Evolutionary conservation across 2,888 invertebrate genomes (phyloP).

Genomic region (Lymantria dispar): DNA sequence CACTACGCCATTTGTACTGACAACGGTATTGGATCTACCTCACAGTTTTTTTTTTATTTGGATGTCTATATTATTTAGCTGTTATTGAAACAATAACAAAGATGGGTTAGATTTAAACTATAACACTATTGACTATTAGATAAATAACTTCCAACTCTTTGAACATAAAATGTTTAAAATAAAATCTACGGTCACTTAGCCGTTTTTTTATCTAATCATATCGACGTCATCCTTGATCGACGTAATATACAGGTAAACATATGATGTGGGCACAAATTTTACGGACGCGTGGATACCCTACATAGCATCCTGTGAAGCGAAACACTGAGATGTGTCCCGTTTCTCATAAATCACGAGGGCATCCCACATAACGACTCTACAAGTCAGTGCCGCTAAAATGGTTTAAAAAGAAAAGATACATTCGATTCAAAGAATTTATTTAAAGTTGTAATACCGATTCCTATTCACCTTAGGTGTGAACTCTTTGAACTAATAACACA

Average conservation of each 20-base stretch:
- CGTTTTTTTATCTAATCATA: no score
- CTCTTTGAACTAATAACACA: no score
- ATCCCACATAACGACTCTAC: constrained; percentile 37
- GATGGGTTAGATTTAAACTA: no score
- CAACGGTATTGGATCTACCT: no score
- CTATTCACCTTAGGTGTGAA: no score
- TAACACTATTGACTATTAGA: neutral
- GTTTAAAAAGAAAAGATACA: neutral
- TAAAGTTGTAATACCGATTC: no score
- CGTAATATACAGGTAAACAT: constrained; percentile 7
- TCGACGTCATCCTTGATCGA: constrained; percentile 10
- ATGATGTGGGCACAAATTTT: constrained; percentile 22
- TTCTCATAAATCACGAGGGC: constrained; percentile 48
- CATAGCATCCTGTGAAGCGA: constrained; percentile 35
- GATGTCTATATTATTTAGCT: no score
- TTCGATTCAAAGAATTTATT: no score
- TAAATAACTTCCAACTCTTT: neutral
- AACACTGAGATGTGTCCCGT: constrained; percentile 44
- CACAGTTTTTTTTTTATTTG: no score
- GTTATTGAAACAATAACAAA: no score
- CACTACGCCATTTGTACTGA: no score
- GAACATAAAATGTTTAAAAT: neutral
- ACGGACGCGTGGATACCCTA: constrained; percentile 35
- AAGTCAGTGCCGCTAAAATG: constrained; percentile 29
- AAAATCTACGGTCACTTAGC: no score